These are phyloP conservation scores for Hypomesus transpacificus DNA, from an alignment of 2,113 vertebrate species.

Conservation along the genomic window DNA sequence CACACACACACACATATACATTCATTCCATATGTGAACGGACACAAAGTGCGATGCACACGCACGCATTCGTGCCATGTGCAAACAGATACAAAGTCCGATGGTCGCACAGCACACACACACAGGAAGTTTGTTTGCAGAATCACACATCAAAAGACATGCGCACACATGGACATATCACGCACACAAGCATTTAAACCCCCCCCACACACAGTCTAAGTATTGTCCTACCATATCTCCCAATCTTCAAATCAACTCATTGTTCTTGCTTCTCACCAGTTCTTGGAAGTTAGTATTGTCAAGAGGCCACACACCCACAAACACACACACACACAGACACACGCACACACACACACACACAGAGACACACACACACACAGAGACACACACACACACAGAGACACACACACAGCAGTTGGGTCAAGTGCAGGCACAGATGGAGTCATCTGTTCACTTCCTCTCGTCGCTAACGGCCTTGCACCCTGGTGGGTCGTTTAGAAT, in stretches of 20 bases:
- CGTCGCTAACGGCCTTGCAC: constrained; percentile 45
- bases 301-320: background rate
- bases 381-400: background rate
- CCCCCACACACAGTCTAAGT: no score
- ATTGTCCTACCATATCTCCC: no score
- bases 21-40: constrained; percentile 1
- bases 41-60: background rate
- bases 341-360: background rate
- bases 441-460: constrained; percentile 46
- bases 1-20: background rate
- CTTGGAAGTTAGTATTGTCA: no score
- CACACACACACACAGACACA: background rate
- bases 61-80: constrained; percentile 2
- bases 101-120: background rate
- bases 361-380: background rate
- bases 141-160: no score
- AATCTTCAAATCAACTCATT: no score
- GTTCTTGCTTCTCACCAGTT: no score
- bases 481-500: constrained; percentile 46
- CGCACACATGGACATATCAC: no score
- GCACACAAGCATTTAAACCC: no score
- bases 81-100: no score
- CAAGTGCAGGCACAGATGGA: constrained; percentile 39
- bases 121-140: no score
- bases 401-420: background rate